Evolutionary conservation across 2,113 vertebrate genomes (phyloP).

Genomic region (Apus apus): DNA sequence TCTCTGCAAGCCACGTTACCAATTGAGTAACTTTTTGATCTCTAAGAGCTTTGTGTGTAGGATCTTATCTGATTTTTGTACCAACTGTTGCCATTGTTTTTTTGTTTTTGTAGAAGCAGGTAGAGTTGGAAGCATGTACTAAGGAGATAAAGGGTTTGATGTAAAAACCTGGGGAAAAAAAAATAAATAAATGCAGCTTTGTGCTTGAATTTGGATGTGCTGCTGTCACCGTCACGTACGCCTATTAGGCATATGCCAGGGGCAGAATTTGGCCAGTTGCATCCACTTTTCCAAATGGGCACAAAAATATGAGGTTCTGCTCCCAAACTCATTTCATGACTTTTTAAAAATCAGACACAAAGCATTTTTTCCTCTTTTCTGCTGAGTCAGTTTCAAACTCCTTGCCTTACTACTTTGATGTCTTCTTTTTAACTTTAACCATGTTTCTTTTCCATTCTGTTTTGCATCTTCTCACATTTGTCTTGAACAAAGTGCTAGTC

Average conservation of each 20-base stretch:
- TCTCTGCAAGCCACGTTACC: neutral
- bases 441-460: constrained; percentile 44
- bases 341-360: constrained; percentile 22
- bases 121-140: neutral
- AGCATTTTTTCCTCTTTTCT: constrained; percentile 19
- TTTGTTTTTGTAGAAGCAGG: neutral
- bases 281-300: neutral
- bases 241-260: neutral
- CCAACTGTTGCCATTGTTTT: neutral
- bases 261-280: neutral
- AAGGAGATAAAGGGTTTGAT: neutral
- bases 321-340: neutral
- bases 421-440: constrained; percentile 46
- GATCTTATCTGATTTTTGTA: neutral
- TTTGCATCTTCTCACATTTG: constrained; percentile 53
- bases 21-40: neutral
- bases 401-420: constrained; percentile 37
- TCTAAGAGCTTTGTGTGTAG: neutral
- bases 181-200: neutral
- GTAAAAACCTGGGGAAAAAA: neutral
- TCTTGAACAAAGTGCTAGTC: constrained; percentile 35
- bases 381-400: constrained; percentile 24
- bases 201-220: neutral
- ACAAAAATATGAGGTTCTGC: neutral
- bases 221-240: neutral